Base-by-base conservation (phyloP, 2,113 vertebrate species). In the Barbus barbus region DNA sequence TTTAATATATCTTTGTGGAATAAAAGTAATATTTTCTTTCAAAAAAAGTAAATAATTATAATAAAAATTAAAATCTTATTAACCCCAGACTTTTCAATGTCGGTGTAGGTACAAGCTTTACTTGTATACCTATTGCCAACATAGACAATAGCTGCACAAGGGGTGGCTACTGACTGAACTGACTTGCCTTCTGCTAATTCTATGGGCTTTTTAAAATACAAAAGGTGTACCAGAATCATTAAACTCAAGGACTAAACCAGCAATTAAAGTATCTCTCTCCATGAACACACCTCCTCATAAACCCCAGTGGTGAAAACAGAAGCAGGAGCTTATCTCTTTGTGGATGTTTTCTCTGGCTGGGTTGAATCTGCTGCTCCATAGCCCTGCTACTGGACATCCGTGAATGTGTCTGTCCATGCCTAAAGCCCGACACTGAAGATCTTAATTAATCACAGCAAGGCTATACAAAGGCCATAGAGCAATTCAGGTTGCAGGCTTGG, bases 341-440 rank as follows among this genome's bases (percentile, higher is more conserved):
- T 48, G 60, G 26, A 73, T 85, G 83, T 88, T 88, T 88, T 67
- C 69, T 79, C 84, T 83, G 46, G 77, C 41, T 74, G 53, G 75
- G 78, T 38, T 80, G 31, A 44, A 53, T 73, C 69, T 76, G 74
- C 24, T 53, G 33, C 33, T 44, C 46, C 16, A 26, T 51, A 75
- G 44, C 20, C 51, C 44, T 88, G 74, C 61, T 83, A 63, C 53
- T 81, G 61, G 51, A 71, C 67, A 61, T 60, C 85, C 51, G 24
- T 67, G 76, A 60, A 60, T 86, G 22, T 73, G 76, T 53, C 73
- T 85, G 24, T 84, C 81, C 74, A 65, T 56, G 75, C 80, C 44
- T 76, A 73, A 38, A 81, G 84, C 26, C 36, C 5, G 22, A 44
- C 44, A 56, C 44, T 65, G 81, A 80, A 78, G 53, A 44, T 61